These are phyloP conservation scores for Cloeon dipterum DNA, from an alignment of 2,888 invertebrate genomes.

Conservation along the genomic window DNA sequence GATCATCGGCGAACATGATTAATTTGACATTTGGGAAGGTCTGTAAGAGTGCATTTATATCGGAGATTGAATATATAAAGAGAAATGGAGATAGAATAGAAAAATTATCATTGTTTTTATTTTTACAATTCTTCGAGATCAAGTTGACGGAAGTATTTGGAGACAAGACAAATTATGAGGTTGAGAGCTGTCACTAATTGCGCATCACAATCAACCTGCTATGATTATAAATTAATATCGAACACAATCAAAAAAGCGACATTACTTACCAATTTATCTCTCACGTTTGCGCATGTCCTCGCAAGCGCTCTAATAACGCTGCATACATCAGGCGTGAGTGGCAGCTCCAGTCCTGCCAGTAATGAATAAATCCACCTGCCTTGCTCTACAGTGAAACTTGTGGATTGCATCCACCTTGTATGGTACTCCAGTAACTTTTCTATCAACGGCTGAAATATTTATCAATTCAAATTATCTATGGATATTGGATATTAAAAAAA, in stretches of 20 bases:
- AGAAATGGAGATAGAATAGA: too few relatives aligned
- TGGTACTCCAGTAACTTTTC: constrained; percentile 24
- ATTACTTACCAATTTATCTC: constrained; percentile 17
- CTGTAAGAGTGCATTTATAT: too few relatives aligned
- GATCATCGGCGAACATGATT: too few relatives aligned
- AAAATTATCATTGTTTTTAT: too few relatives aligned
- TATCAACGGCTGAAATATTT: constrained; percentile 16
- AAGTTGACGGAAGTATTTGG: constrained; percentile 46
- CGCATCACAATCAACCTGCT: constrained; percentile 9
- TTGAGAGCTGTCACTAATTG: constrained; percentile 24
- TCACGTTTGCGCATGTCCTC: constrained; percentile 31
- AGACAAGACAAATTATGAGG: constrained; percentile 49
- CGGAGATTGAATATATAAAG: too few relatives aligned
- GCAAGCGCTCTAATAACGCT: constrained; percentile 37
- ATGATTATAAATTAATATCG: constrained; percentile 5
- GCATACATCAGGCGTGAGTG: constrained; percentile 40
- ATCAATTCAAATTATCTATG: neutral
- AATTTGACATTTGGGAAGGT: too few relatives aligned
- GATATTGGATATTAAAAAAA: too few relatives aligned
- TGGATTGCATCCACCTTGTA: constrained; percentile 19
- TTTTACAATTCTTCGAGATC: constrained; percentile 21
- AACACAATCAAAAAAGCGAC: constrained; percentile 1
- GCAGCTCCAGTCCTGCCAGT: constrained; percentile 35
- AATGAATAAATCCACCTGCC: constrained; percentile 51
- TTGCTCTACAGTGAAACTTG: constrained; percentile 21